Conservation (phyloP, 2,797 vertebrate genomes). For the Rhabdomys pumilio region DNA sequence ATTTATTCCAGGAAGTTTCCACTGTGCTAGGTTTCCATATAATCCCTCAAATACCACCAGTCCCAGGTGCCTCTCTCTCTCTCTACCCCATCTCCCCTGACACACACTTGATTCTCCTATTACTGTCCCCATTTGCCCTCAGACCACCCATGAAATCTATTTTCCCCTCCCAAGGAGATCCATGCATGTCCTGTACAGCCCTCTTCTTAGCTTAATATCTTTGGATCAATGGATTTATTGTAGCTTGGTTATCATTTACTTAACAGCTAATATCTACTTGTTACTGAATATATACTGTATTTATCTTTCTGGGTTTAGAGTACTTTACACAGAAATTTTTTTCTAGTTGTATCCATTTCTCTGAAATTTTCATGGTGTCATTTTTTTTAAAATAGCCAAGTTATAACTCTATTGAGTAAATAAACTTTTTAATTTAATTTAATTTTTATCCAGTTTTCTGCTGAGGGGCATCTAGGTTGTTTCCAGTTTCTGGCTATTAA, state of each 20-base stretch:
- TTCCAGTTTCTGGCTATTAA: too few species aligned
- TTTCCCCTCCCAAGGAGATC: not conserved
- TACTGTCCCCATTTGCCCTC: not conserved
- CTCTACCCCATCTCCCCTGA: too few species aligned
- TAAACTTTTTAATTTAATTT: not conserved
- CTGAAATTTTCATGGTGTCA: not conserved
- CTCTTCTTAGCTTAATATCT: not conserved
- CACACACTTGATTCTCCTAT: too few species aligned
- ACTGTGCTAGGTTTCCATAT: too few species aligned
- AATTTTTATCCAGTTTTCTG: not conserved
- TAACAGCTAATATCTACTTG: not conserved
- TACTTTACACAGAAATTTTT: not conserved
- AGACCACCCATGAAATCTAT: not conserved
- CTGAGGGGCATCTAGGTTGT: not conserved
- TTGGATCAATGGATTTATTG: not conserved
- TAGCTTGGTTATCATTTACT: not conserved
- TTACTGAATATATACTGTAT: not conserved
- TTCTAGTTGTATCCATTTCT: not conserved
- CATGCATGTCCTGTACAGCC: not conserved
- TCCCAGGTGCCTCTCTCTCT: too few species aligned
- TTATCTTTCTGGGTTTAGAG: not conserved
- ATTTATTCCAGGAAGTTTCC: too few species aligned
- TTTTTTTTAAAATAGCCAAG: not conserved
- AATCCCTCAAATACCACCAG: too few species aligned
- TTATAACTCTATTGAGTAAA: not conserved